Evolutionary conservation across 2,797 vertebrate genomes (phyloP).

Genomic region (Taeniopygia guttata): DNA sequence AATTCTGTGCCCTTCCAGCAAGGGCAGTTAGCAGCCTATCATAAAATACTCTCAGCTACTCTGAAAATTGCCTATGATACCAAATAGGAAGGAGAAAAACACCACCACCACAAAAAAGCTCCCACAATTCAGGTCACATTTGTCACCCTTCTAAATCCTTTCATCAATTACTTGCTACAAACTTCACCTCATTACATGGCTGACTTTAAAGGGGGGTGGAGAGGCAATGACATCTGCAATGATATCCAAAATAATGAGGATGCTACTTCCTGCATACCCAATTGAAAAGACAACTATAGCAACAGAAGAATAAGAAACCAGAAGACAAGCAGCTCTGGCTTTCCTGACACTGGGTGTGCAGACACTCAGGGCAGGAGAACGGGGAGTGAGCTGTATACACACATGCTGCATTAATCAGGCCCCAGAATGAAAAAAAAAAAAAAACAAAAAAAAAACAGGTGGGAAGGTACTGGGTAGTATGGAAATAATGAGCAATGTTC

Average conservation of each 20-base stretch:
- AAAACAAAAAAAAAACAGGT: not conserved
- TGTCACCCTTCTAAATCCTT: not conserved
- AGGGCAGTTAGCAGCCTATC: not conserved
- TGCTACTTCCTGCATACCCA: not conserved
- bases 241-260: not conserved
- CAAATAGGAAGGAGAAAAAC: not conserved
- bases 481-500: not conserved
- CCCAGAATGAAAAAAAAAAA: not conserved
- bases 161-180: not conserved
- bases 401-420: not conserved
- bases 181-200: not conserved
- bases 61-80: not conserved
- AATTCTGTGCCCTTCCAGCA: not conserved
- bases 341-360: not conserved
- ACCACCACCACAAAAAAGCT: fast-evolving
- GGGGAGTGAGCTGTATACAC: not conserved
- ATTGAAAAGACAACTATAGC: not conserved
- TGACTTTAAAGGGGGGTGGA: fast-evolving
- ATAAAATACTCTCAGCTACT: not conserved
- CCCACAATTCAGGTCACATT: not conserved
- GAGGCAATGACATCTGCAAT: not conserved
- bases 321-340: not conserved
- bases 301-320: not conserved
- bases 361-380: not conserved
- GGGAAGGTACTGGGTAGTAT: not conserved